Evolutionary conservation across 2,888 invertebrate genomes (phyloP).

Genomic region (Yponomeuta sedellus): DNA sequence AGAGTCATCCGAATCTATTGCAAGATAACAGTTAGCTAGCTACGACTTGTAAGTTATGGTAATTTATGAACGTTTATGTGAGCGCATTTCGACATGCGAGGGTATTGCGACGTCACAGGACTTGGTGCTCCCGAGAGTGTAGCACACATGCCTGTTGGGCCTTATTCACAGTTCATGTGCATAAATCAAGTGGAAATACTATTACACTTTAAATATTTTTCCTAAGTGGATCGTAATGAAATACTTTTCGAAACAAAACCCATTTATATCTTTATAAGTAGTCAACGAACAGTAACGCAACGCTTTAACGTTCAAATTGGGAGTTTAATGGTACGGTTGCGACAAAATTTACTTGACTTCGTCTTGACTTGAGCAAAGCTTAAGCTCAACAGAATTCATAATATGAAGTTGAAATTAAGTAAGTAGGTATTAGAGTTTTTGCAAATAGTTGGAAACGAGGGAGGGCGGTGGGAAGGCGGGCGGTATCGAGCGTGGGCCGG

Average conservation of each 20-base stretch:
- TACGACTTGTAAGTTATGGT: slow-evolving; percentile 4
- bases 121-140: background rate
- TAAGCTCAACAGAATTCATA: background rate
- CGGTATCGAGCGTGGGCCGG: slow-evolving; percentile 68
- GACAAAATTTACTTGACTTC: background rate
- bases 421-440: slow-evolving; percentile 13
- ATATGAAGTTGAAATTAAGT: slow-evolving; percentile 7
- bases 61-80: slow-evolving; percentile 11
- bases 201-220: background rate
- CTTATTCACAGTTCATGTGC: background rate
- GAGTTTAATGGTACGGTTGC: background rate
- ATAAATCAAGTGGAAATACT: background rate
- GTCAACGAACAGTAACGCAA: background rate
- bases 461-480: slow-evolving; percentile 61
- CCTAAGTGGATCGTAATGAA: background rate
- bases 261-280: background rate
- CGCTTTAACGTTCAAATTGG: background rate
- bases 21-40: slow-evolving; percentile 2
- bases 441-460: slow-evolving; percentile 36
- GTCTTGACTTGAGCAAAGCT: background rate
- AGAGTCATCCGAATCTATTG: background rate
- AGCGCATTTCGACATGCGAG: slow-evolving; percentile 6
- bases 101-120: background rate
- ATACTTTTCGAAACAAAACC: background rate
- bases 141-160: background rate